These are phyloP conservation scores for Aphidius colemani DNA, from an alignment of 2,888 invertebrate species.

Conservation along the genomic window DNA sequence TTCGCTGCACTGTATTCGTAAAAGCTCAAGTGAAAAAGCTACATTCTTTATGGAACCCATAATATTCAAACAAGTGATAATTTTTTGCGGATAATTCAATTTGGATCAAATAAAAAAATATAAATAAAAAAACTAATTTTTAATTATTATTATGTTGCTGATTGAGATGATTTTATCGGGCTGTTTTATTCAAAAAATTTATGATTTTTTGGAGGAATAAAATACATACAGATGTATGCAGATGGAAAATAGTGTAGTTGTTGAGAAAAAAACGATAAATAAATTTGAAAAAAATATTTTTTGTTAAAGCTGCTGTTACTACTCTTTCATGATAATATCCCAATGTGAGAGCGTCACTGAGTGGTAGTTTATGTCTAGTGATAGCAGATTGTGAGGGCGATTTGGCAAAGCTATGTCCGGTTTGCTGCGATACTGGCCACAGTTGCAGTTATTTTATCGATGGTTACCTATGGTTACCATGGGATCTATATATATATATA, in stretches of 20 bases:
- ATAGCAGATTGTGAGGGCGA: slow-evolving; percentile 46
- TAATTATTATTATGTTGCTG: too few species aligned
- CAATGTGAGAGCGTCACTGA: slow-evolving; percentile 28
- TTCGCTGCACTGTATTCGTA: too few species aligned
- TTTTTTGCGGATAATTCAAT: too few species aligned
- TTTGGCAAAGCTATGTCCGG: slow-evolving; percentile 43
- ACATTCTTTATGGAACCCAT: too few species aligned
- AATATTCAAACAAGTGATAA: too few species aligned
- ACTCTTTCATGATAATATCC: slow-evolving; percentile 10
- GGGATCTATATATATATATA: slow-evolving; percentile 15
- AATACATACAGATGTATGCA: slow-evolving; percentile 2
- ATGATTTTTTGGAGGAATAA: background rate
- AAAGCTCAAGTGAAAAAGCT: too few species aligned
- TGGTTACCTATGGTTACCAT: slow-evolving; percentile 41
- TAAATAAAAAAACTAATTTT: too few species aligned
- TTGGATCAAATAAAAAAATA: too few species aligned
- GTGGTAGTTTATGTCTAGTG: slow-evolving; percentile 43
- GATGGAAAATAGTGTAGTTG: background rate
- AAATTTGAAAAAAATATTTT: background rate
- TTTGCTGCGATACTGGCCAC: slow-evolving; percentile 30
- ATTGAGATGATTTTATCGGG: too few species aligned
- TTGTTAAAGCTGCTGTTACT: background rate
- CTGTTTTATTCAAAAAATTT: too few species aligned
- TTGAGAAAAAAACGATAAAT: background rate
- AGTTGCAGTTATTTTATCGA: slow-evolving; percentile 31